Base-by-base conservation (phyloP, 2,113 vertebrate species). In the Aplodontia rufa region DNA sequence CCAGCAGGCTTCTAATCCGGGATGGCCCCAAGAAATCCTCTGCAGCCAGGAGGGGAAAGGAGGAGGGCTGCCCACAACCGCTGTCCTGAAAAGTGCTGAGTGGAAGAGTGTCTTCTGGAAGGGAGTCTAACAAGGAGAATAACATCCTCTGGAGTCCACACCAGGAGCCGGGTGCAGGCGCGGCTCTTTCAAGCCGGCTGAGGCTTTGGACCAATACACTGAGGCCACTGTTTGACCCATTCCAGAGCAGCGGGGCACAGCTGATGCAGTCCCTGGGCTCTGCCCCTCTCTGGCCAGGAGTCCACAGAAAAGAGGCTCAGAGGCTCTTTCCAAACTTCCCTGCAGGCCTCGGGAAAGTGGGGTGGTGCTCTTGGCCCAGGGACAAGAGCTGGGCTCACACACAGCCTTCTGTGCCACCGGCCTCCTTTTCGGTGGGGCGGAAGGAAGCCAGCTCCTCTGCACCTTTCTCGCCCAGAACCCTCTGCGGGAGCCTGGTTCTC, bases 1-100 rank as follows among this genome's bases (percentile, higher is more conserved):
- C 98, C 55, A 95, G 97, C 92, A 84, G 93, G 97, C 97, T 96
- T 96, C 86, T 47, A 92, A 95, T 96, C 62, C 22, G 3, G 45
- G 42, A 11, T 4, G 32, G 53, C 37, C 78, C 64, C 32, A 16
- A 81, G 87, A 90, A 28, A 8, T 28, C 42, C n/a, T 88, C 80
- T 0, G 45, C n/a, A 4, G 80, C 1, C 26, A 58, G 22, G 40
- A 26, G 40, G 28, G 26, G n/a, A 90, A 72, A 64, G n/a, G 69
- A 37, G 24, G 76, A 72, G 28, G 88, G n/a, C 37, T 28, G 58
- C 58, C 62, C 11, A 37, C 75, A 92, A 51, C 76, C 80, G 55
- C 26, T 2, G 6, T 45, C 10, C 13, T 40, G 78, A 49, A 91
- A 95, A 94, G 84, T 69, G 62, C 6, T 26, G 96, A 11, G 92